Conservation (phyloP, 2,888 invertebrate genomes). For the Papilio demoleus region DNA sequence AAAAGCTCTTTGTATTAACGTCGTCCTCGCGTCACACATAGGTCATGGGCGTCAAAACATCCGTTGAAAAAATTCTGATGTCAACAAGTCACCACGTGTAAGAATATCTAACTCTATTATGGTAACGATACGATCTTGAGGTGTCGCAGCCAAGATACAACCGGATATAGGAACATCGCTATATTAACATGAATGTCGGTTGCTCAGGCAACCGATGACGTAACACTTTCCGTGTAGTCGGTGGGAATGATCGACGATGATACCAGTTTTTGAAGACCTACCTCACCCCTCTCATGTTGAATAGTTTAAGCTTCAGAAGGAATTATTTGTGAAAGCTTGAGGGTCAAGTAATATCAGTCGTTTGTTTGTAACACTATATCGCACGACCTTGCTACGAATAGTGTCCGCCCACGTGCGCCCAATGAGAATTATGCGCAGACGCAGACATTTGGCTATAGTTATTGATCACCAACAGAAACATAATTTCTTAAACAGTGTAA, state of each 20-base stretch:
- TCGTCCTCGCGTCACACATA: constrained; percentile 35
- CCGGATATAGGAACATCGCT: constrained; percentile 45
- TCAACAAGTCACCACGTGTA: constrained; percentile 33
- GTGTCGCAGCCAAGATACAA: constrained; percentile 13
- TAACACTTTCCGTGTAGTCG: constrained; percentile 66
- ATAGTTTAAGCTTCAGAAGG: constrained; percentile 37
- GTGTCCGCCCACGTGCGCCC: constrained; percentile 72
- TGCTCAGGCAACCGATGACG: constrained; percentile 57
- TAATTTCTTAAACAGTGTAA: constrained; percentile 35
- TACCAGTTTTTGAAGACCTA: constrained; percentile 58
- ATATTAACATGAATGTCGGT: constrained; percentile 46
- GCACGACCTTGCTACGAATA: constrained; percentile 80
- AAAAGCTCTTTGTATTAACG: background rate
- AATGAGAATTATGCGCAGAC: constrained; percentile 54
- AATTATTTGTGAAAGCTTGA: constrained; percentile 43
- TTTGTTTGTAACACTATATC: constrained; percentile 78
- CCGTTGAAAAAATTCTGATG: constrained; percentile 24
- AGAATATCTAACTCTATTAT: constrained; percentile 36
- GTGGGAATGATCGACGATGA: constrained; percentile 55
- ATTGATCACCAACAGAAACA: constrained; percentile 38
- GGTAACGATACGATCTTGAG: constrained; percentile 1
- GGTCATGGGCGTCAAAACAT: constrained; percentile 40
- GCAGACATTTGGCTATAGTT: constrained; percentile 42
- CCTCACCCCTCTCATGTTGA: constrained; percentile 46
- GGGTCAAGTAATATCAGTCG: constrained; percentile 52